Percentiles rank a stretch among this genome's conserved stretches.
These are phyloP conservation scores for Pitangus sulphuratus DNA, from an alignment of 2,797 vertebrate species.

Conservation along the genomic window DNA sequence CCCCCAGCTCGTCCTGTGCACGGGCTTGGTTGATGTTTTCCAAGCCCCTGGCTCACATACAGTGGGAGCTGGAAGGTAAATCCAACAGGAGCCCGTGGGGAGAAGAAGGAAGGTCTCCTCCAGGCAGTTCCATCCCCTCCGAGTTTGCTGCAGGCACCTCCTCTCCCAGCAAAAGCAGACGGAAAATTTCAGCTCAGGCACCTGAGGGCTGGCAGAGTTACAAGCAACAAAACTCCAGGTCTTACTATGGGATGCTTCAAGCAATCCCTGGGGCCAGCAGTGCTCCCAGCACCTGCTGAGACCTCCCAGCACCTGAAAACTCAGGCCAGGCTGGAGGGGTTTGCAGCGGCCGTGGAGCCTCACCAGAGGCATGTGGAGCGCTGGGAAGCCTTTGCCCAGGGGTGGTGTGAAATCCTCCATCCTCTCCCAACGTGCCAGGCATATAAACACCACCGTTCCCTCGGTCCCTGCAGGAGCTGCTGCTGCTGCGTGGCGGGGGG, in stretches of 20 bases:
- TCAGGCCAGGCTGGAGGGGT: background rate
- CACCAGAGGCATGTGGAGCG: rapidly evolving
- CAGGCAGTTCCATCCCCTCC: background rate
- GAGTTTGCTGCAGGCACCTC: background rate
- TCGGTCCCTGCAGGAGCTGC: background rate
- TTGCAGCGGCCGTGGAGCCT: background rate
- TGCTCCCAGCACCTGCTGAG: background rate
- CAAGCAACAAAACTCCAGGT: background rate
- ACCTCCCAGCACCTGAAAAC: background rate
- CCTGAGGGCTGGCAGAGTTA: background rate
- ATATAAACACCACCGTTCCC: background rate
- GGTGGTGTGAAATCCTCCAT: background rate
- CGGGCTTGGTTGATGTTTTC: background rate
- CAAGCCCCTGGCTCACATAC: background rate
- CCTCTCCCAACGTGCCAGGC: background rate
- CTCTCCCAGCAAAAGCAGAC: background rate
- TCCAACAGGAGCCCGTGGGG: background rate
- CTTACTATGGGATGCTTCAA: background rate
- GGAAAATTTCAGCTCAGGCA: background rate
- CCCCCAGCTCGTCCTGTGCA: background rate
- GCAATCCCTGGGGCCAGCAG: background rate
- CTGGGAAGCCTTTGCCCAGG: background rate
- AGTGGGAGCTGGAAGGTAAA: background rate
- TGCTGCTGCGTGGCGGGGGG: background rate
- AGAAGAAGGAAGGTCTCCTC: background rate